A percentile compares a stretch with the other conserved stretches of the same genome.
These are phyloP conservation scores for Melanostigma gelatinosum DNA, from an alignment of 2,113 vertebrate genomes.

Conservation along the genomic window DNA sequence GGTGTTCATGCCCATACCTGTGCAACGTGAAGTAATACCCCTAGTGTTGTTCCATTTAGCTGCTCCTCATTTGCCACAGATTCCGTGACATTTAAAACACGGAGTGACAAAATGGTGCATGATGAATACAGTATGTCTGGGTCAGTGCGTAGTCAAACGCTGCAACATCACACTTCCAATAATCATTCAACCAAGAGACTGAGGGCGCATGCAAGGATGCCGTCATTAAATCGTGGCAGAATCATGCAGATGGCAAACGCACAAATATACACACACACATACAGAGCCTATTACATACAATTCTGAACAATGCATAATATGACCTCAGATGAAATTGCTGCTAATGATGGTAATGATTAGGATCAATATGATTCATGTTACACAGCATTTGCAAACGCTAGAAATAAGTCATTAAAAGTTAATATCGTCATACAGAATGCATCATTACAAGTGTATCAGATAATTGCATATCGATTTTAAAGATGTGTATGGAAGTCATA, in stretches of 20 bases:
- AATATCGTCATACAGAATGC: constrained; percentile 5
- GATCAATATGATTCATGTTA: constrained; percentile 27
- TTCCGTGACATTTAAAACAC: constrained; percentile 71
- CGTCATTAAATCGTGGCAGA: constrained; percentile 9
- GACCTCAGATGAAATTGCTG: constrained; percentile 21
- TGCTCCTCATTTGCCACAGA: constrained; percentile 58
- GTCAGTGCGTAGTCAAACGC: constrained; percentile 61
- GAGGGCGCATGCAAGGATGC: constrained; percentile 8
- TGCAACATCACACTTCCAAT: constrained; percentile 21
- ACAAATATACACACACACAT: not conserved
- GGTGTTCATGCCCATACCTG: constrained; percentile 28
- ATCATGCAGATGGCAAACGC: not conserved
- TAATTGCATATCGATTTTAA: not conserved
- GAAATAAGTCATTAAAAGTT: not conserved
- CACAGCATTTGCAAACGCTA: not conserved
- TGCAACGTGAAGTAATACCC: constrained; percentile 25
- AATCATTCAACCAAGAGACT: constrained; percentile 40
- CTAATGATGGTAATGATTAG: constrained; percentile 23
- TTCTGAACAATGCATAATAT: constrained; percentile 12
- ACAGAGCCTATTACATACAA: not conserved
- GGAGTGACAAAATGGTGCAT: constrained; percentile 41
- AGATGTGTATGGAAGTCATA: not conserved
- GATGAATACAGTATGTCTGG: constrained; percentile 51
- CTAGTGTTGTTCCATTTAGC: constrained; percentile 30
- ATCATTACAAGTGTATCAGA: constrained; percentile 6